phyloP scores from a whole-genome alignment of 2,888 invertebrate genomes.

The Rhagium mordax region DNA sequence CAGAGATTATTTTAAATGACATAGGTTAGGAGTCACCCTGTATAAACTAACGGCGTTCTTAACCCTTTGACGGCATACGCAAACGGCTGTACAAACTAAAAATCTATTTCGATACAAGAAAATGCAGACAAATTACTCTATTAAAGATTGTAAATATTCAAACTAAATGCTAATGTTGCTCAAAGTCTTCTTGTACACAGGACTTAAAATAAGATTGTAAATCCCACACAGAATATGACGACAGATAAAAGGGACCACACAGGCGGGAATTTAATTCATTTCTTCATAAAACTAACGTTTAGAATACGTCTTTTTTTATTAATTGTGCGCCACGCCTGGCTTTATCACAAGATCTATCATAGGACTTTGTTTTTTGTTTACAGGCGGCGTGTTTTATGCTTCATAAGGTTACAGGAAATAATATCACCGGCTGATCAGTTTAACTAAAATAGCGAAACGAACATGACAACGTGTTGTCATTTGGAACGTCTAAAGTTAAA shows the following conservation, averaged over 20 bases:
- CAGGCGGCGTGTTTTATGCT: conserved; percentile 26
- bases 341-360: conserved; percentile 42
- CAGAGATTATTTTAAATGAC: no score
- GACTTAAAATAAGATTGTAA: conserved; percentile 47
- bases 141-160: conserved; percentile 27
- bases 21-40: no score
- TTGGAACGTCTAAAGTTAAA: conserved; percentile 17
- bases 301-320: conserved; percentile 41
- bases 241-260: conserved; percentile 49
- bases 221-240: conserved; percentile 47
- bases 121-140: conserved; percentile 16
- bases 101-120: background rate
- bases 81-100: background rate
- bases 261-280: conserved; percentile 46
- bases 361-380: conserved; percentile 34
- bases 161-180: conserved; percentile 40
- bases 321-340: conserved; percentile 52
- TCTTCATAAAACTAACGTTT: conserved; percentile 33
- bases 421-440: conserved; percentile 46
- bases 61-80: background rate
- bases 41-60: no score
- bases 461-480: conserved; percentile 55
- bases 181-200: conserved; percentile 37
- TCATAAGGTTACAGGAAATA: conserved; percentile 39
- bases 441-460: conserved; percentile 57